Percentiles rank a stretch among this genome's conserved stretches.
phyloP scores from a whole-genome alignment of 2,797 vertebrate species.

The Tenualosa thibaudeaui region DNA sequence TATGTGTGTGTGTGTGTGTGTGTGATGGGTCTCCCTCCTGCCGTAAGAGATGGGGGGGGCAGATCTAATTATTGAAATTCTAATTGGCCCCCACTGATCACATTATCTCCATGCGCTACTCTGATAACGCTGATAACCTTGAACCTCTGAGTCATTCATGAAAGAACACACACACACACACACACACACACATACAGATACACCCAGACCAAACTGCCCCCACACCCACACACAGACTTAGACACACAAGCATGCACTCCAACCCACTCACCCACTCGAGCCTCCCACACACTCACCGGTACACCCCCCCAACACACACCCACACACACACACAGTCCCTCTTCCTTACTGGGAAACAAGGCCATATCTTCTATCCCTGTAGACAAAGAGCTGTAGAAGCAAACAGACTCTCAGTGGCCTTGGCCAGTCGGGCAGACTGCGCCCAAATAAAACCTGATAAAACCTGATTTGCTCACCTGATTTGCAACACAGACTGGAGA shows the following conservation, averaged over 20 bases:
- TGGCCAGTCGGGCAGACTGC: neutral
- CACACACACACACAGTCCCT: conserved; percentile 22
- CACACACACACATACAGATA: neutral
- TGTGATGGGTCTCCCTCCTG: neutral
- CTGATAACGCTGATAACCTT: conserved; percentile 39
- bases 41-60: neutral
- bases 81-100: conserved; percentile 44
- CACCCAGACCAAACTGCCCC: conserved; percentile 23
- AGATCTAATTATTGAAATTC: conserved; percentile 33
- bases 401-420: neutral
- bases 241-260: conserved; percentile 11
- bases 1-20: conserved; percentile 31
- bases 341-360: neutral
- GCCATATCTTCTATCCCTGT: neutral
- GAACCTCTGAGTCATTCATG: conserved; percentile 17
- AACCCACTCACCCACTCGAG: neutral
- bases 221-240: conserved; percentile 8
- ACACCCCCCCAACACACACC: too few relatives aligned
- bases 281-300: conserved; percentile 16
- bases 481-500: too few relatives aligned
- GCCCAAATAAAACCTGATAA: neutral
- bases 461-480: neutral
- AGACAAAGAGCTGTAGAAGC: neutral
- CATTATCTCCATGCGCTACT: conserved; percentile 26
- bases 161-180: neutral